phyloP scores from a whole-genome alignment of 2,888 invertebrate species.

The Oconnorella tubifera region DNA sequence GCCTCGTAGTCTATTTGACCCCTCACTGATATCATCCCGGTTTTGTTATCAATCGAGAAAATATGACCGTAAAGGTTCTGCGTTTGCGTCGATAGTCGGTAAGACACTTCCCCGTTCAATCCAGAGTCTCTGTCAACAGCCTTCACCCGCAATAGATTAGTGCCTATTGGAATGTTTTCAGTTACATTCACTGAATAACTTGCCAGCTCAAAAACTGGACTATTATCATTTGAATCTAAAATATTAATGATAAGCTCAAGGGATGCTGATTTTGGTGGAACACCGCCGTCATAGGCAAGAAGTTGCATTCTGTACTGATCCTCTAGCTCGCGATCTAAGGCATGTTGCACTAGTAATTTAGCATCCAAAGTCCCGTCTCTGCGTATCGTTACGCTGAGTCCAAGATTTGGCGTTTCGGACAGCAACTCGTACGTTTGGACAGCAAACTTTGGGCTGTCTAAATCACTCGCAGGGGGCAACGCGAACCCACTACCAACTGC shows the following conservation, averaged over 20 bases:
- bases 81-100: slow-evolving; percentile 14
- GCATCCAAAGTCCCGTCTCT: slow-evolving; percentile 16
- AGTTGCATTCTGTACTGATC: slow-evolving; percentile 29
- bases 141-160: slow-evolving; percentile 14
- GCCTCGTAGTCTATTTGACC: slow-evolving; percentile 23
- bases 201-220: slow-evolving; percentile 17
- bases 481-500: slow-evolving; percentile 13
- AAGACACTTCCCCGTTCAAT: slow-evolving; percentile 21
- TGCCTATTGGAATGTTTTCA: slow-evolving; percentile 16
- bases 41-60: slow-evolving; percentile 20
- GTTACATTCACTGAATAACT: slow-evolving; percentile 13
- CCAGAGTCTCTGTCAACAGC: slow-evolving; percentile 24
- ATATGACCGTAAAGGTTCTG: slow-evolving; percentile 1
- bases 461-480: slow-evolving; percentile 21
- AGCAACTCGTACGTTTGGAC: slow-evolving; percentile 23
- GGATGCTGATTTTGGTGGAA: slow-evolving; percentile 26
- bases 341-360: slow-evolving; percentile 26
- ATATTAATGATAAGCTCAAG: slow-evolving; percentile 27
- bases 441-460: slow-evolving; percentile 20
- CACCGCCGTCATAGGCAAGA: slow-evolving; percentile 34
- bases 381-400: slow-evolving; percentile 10
- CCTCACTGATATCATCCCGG: slow-evolving; percentile 21
- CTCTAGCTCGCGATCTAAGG: slow-evolving; percentile 33
- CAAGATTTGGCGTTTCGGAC: slow-evolving; percentile 3
- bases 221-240: slow-evolving; percentile 26